phyloP scores from a whole-genome alignment of 2,113 vertebrate genomes.

The Mirounga angustirostris region DNA sequence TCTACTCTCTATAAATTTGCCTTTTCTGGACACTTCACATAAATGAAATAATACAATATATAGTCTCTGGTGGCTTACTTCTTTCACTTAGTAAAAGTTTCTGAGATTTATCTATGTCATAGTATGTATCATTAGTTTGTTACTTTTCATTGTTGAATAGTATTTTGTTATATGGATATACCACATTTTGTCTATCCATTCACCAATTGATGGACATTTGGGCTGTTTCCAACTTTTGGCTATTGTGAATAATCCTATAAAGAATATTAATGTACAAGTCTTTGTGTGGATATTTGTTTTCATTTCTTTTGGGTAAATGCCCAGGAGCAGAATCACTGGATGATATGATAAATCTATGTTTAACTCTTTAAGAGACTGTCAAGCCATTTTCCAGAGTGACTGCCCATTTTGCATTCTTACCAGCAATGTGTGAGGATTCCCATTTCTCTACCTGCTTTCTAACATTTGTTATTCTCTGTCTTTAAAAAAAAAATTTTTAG shows the following conservation, averaged over 20 bases:
- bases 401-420: background rate
- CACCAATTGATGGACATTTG: background rate
- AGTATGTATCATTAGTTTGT: background rate
- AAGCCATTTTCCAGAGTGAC: background rate
- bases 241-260: background rate
- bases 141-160: background rate
- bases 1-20: constrained; percentile 36
- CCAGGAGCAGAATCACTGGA: background rate
- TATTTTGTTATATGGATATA: background rate
- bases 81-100: background rate
- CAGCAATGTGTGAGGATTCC: background rate
- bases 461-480: background rate
- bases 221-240: background rate
- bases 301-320: background rate
- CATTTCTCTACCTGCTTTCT: background rate
- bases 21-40: background rate
- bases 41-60: background rate
- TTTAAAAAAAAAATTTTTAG: background rate
- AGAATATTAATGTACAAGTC: background rate
- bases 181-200: background rate
- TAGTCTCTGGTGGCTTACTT: background rate
- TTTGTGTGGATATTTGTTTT: constrained; percentile 5
- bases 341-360: background rate
- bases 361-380: background rate
- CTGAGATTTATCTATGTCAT: background rate